Evolutionary conservation across 2,797 vertebrate genomes (phyloP), one percentile per base, ranked within the genome.

Genomic region (Yasuhikotakia modesta): DNA sequence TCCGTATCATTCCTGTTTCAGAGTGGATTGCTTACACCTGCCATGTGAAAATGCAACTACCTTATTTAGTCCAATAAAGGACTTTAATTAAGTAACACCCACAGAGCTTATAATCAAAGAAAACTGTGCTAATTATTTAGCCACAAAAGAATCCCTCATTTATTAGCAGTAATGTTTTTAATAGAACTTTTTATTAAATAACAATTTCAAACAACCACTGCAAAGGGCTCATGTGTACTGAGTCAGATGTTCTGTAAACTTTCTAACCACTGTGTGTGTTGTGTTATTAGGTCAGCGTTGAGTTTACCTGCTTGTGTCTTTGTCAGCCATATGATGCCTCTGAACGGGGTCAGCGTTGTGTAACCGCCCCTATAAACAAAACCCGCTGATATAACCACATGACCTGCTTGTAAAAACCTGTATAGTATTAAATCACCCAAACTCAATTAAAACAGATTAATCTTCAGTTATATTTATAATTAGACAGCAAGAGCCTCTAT

Each of bases 391-490:
- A 30, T 52, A 80, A 80, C 39, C 70, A 67, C 27, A 70, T 66
- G 30, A 73, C 65, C 81, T 60, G 60, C 70, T 78, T 80, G 55
- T 74, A 57, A 80, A 52, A 78, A n/a, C 63, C 61, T 65, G 57
- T 66, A 61, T 55, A 79, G 35, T 64, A 55, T 66, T 70, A 24
- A 73, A 71, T 70, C 67, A 50, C 65, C 52, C 57, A 60, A 60
- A 32, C 64, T 58, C 53, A 68, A 63, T 66, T 57, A 0, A 19
- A 65, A 73, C 24, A 73, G 30, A 43, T 43, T 43, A 1, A 43
- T 43, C 39, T 43, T 50, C 43, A 60, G 70, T 50, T 65, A 60
- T 14, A 39, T 27, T 60, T 45, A 2, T 24, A 53, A 69, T 71
- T 67, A 76, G 61, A 66, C 39, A 72, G 35, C 19, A 67, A 80